These are phyloP conservation scores for Zeus faber DNA, from an alignment of 2,113 vertebrate species.

Conservation along the genomic window DNA sequence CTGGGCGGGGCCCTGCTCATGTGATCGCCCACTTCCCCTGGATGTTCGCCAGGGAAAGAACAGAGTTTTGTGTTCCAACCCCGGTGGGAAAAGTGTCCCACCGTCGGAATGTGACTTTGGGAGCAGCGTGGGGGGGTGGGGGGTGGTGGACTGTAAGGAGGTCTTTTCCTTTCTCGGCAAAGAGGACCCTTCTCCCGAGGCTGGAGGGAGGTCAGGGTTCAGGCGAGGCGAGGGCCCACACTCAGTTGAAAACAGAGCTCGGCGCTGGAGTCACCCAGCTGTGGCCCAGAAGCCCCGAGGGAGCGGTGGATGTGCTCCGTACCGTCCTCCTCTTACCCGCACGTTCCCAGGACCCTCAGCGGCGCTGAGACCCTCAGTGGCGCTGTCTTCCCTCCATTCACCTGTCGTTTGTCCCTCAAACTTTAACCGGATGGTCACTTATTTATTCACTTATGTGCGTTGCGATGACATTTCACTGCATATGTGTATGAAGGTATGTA, in stretches of 20 bases:
- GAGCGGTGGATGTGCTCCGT: conserved; percentile 24
- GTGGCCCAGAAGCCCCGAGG: conserved; percentile 38
- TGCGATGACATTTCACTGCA: no score
- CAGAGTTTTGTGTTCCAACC: conserved; percentile 60
- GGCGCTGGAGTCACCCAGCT: no score
- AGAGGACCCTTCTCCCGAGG: conserved; percentile 54
- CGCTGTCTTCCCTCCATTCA: no score
- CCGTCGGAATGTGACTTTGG: conserved; percentile 71
- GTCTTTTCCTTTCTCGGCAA: conserved; percentile 59
- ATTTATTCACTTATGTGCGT: no score
- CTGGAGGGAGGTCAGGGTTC: conserved; percentile 52
- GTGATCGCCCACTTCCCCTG: conserved; percentile 71
- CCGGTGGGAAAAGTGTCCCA: conserved; percentile 73
- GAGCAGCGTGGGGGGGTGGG: conserved; percentile 57
- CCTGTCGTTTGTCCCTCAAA: no score
- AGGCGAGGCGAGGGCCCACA: no score
- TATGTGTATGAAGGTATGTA: no score
- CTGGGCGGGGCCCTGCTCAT: conserved; percentile 67
- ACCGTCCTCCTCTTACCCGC: neutral
- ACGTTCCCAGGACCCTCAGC: conserved; percentile 18
- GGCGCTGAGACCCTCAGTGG: no score
- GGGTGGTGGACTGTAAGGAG: conserved; percentile 32
- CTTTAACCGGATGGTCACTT: no score
- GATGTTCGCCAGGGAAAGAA: conserved; percentile 64
- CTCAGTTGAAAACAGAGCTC: no score